phyloP scores from a whole-genome alignment of 2,797 vertebrate species.

The Columba guinea region DNA sequence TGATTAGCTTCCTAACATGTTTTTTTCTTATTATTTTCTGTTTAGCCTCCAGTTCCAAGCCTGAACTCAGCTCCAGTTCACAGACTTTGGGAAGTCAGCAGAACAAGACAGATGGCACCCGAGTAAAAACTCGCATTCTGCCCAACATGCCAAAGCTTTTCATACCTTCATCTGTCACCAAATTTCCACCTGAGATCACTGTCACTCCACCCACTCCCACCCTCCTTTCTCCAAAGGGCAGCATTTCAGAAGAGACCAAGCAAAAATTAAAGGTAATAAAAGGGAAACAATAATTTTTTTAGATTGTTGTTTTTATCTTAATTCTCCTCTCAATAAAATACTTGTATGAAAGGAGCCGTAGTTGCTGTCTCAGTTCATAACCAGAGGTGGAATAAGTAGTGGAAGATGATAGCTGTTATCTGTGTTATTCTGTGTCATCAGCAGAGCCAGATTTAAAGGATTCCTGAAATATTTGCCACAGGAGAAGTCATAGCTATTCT shows the following conservation, averaged over 20 bases:
- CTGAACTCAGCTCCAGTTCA: constrained; percentile 71
- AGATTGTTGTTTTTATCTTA: constrained; percentile 21
- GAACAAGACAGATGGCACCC: constrained; percentile 83
- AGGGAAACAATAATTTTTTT: constrained; percentile 45
- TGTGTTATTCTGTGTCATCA: background rate
- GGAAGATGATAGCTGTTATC: background rate
- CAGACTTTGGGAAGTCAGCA: constrained; percentile 79
- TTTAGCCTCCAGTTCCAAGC: constrained; percentile 74
- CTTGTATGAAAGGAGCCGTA: background rate
- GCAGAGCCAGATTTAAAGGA: background rate
- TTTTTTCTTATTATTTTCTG: constrained; percentile 22
- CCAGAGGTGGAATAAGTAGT: background rate
- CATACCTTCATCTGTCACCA: constrained; percentile 91
- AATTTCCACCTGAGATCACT: constrained; percentile 98
- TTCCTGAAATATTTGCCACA: background rate
- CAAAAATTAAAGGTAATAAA: constrained; percentile 92
- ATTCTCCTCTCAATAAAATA: background rate
- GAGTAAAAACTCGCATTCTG: constrained; percentile 87
- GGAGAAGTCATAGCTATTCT: background rate
- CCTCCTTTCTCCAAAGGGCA: constrained; percentile 96
- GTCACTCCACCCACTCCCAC: constrained; percentile 98
- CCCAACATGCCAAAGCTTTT: constrained; percentile 97
- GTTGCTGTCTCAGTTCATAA: background rate
- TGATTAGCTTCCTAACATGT: constrained; percentile 7
- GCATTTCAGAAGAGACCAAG: constrained; percentile 99